phyloP scores from a whole-genome alignment of 1,140 invertebrate species.

The Leguminivora glycinivorella region DNA sequence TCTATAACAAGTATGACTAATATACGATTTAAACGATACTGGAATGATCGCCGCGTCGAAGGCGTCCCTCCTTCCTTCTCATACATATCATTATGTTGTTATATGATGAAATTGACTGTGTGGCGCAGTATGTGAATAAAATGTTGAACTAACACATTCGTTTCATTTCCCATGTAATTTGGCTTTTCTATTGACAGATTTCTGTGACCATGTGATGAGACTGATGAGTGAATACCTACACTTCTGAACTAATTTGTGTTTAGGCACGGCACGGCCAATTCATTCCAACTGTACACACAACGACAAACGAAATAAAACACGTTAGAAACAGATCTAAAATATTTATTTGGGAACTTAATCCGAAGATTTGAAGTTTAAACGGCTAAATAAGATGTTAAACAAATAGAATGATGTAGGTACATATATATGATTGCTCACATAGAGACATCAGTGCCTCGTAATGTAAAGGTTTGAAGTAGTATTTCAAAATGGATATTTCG shows the following conservation, averaged over 20 bases:
- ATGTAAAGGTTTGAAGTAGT: neutral
- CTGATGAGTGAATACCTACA: no score
- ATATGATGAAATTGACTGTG: neutral
- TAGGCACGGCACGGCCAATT: no score
- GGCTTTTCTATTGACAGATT: neutral
- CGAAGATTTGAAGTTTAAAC: neutral
- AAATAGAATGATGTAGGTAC: neutral
- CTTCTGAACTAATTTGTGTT: neutral
- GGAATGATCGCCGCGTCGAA: neutral
- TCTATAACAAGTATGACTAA: no score
- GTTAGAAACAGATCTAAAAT: neutral
- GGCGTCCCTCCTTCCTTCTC: neutral
- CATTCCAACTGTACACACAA: no score
- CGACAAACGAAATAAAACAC: constrained; percentile 15
- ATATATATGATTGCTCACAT: neutral
- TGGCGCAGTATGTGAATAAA: constrained; percentile 8
- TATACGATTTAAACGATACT: neutral
- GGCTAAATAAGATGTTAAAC: neutral
- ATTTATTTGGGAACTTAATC: constrained; percentile 25
- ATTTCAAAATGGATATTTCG: no score
- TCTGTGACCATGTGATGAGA: neutral
- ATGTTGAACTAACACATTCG: neutral
- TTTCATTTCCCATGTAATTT: neutral
- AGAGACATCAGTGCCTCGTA: neutral
- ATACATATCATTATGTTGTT: constrained; percentile 8